phyloP scores from a whole-genome alignment of 2,113 vertebrate species.

The Eudorcas thomsonii region DNA sequence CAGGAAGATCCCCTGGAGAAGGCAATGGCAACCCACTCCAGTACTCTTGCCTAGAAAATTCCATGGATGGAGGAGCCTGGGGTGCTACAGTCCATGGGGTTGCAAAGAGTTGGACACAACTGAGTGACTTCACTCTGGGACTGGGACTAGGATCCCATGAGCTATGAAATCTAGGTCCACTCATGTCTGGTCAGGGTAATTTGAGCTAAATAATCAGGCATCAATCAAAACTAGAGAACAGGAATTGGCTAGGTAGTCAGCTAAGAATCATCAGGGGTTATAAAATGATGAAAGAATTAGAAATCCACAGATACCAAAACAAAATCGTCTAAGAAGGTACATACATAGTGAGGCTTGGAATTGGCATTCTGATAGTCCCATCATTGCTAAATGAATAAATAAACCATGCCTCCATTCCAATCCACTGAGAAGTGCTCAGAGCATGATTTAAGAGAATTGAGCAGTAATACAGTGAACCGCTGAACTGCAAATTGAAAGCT shows the following conservation, averaged over 20 bases:
- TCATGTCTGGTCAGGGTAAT: neutral
- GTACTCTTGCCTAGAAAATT: too few species aligned
- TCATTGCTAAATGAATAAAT: constrained; percentile 41
- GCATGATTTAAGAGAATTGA: constrained; percentile 34
- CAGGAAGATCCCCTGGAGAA: too few species aligned
- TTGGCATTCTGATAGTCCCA: neutral
- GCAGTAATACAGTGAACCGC: neutral
- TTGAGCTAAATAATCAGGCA: neutral
- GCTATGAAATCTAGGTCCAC: neutral
- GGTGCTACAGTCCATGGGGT: too few species aligned
- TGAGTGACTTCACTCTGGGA: neutral
- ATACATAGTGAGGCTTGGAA: constrained; percentile 15
- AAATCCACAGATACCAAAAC: constrained; percentile 28
- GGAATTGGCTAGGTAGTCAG: neutral
- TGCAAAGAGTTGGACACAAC: too few species aligned
- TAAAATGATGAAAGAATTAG: constrained; percentile 13
- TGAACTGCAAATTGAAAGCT: constrained; percentile 5
- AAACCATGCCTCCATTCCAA: constrained; percentile 17
- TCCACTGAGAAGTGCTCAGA: constrained; percentile 5
- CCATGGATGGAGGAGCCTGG: too few species aligned
- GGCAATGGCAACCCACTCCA: too few species aligned
- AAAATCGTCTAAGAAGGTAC: neutral
- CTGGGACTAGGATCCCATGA: neutral
- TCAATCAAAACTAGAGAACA: neutral
- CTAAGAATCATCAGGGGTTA: neutral